These are phyloP conservation scores for Proterorhinus semilunaris DNA, from an alignment of 2,113 vertebrate species.

Conservation along the genomic window DNA sequence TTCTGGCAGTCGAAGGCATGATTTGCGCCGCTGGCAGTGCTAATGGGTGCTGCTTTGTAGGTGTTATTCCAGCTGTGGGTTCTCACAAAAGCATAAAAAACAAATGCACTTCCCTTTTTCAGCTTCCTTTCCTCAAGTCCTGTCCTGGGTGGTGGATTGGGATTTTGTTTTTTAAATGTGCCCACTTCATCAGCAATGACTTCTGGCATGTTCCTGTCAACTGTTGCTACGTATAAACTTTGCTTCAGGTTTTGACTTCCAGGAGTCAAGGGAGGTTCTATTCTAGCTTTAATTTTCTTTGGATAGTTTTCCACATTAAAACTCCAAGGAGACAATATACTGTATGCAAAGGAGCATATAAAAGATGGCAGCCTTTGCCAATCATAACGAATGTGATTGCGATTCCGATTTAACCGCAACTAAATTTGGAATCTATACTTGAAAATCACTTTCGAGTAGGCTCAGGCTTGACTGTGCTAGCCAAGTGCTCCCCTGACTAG, in stretches of 20 bases:
- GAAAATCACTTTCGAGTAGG: neutral
- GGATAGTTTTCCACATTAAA: too few relatives aligned
- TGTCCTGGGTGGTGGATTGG: neutral
- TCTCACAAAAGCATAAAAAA: constrained; percentile 29
- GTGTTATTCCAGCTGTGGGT: constrained; percentile 59
- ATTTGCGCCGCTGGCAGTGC: constrained; percentile 42
- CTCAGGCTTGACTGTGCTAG: neutral
- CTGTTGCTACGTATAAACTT: too few relatives aligned
- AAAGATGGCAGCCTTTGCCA: too few relatives aligned
- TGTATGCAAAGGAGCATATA: too few relatives aligned
- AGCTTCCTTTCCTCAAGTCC: neutral
- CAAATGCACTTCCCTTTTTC: constrained; percentile 14
- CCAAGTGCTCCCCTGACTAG: constrained; percentile 28
- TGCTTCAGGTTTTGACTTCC: too few relatives aligned
- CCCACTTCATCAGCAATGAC: neutral
- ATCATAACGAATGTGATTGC: too few relatives aligned
- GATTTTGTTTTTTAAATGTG: neutral
- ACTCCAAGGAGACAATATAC: too few relatives aligned
- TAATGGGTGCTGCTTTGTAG: constrained; percentile 31
- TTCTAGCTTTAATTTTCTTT: too few relatives aligned
- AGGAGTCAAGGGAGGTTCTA: too few relatives aligned
- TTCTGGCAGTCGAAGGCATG: constrained; percentile 49
- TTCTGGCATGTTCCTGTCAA: neutral
- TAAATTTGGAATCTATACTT: too few relatives aligned
- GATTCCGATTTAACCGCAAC: too few relatives aligned